phyloP scores from a whole-genome alignment of 2,113 vertebrate species.

The Leiothrix lutea region DNA sequence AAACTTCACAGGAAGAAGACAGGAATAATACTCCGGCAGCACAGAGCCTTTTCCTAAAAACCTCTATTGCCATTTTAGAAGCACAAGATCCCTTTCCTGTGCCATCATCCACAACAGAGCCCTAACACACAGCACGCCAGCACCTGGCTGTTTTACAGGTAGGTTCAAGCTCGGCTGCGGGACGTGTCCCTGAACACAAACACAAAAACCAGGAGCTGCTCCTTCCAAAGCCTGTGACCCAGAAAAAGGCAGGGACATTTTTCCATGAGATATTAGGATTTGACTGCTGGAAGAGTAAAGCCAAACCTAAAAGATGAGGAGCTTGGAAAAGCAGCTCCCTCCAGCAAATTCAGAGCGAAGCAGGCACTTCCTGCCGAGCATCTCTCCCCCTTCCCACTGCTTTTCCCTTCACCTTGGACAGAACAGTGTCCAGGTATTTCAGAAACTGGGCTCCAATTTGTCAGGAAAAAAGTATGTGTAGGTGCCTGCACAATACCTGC shows the following conservation, averaged over 20 bases:
- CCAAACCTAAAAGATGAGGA: background rate
- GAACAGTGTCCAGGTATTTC: background rate
- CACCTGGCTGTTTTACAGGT: background rate
- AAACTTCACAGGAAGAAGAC: background rate
- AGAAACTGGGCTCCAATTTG: background rate
- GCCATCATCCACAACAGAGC: background rate
- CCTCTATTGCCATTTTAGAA: background rate
- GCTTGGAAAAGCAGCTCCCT: background rate
- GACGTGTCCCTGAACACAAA: background rate
- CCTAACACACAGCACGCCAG: background rate
- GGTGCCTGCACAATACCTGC: background rate
- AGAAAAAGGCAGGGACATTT: background rate
- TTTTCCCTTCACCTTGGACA: background rate
- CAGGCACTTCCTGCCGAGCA: fast-evolving
- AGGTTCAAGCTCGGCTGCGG: fast-evolving
- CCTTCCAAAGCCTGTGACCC: background rate
- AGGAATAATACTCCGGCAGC: background rate
- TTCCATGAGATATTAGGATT: background rate
- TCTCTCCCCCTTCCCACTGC: background rate
- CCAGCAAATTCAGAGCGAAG: fast-evolving
- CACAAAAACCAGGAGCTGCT: background rate
- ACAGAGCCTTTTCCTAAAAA: background rate
- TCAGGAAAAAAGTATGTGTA: background rate
- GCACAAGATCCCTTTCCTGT: background rate
- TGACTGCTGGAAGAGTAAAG: background rate